phyloP scores from a whole-genome alignment of 1,140 invertebrate species.

The Temnothorax longispinosus region DNA sequence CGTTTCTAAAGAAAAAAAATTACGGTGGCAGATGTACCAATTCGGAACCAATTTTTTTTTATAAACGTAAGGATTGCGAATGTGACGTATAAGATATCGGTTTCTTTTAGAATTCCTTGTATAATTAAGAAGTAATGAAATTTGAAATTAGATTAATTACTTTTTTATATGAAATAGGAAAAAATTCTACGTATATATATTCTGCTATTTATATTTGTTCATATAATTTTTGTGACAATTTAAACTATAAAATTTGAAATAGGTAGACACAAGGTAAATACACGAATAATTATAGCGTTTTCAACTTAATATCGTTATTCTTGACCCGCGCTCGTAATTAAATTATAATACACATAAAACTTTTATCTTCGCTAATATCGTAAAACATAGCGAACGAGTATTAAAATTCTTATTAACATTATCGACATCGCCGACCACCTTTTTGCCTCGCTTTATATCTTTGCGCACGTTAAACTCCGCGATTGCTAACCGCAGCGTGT shows the following conservation, averaged over 20 bases:
- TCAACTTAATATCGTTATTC: constrained; percentile 17
- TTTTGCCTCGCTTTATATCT: not conserved
- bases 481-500: not conserved
- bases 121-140: not conserved
- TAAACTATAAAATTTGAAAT: not conserved
- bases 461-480: not conserved
- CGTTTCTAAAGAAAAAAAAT: not conserved
- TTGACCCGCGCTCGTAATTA: not conserved
- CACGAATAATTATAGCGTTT: not conserved
- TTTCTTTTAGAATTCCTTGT: not conserved
- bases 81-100: not conserved
- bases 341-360: constrained; percentile 4
- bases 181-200: not conserved
- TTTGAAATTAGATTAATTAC: not conserved
- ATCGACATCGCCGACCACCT: not conserved
- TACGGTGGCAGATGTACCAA: not conserved
- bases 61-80: not conserved
- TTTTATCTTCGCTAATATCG: constrained; percentile 6
- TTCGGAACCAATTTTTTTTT: not conserved
- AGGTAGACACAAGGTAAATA: not conserved
- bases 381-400: not conserved
- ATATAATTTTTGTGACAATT: not conserved
- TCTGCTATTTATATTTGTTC: not conserved
- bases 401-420: constrained; percentile 12
- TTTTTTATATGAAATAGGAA: not conserved